These are phyloP conservation scores for Chloroclystis v-ata DNA, from an alignment of 2,888 invertebrate species.

Conservation along the genomic window DNA sequence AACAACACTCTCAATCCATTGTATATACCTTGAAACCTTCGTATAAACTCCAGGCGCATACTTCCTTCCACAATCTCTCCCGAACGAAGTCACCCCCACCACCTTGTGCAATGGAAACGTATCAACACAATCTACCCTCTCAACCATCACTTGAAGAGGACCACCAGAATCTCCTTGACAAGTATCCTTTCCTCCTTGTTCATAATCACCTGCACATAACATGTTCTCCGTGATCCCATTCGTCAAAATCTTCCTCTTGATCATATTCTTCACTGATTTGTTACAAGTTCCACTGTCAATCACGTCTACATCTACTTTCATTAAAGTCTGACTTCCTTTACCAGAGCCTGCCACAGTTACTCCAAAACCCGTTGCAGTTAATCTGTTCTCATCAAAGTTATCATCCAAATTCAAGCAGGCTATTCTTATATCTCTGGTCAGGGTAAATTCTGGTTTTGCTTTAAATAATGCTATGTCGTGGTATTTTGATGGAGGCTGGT, in stretches of 20 bases:
- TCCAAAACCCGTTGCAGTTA: slow-evolving; percentile 82
- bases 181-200: slow-evolving; percentile 65
- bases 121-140: slow-evolving; percentile 54
- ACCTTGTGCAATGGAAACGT: slow-evolving; percentile 65
- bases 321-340: slow-evolving; percentile 62
- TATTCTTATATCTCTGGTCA: slow-evolving; percentile 78
- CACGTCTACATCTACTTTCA: slow-evolving; percentile 68
- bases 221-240: slow-evolving; percentile 57
- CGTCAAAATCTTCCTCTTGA: slow-evolving; percentile 51
- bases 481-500: slow-evolving; percentile 73
- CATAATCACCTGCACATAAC: slow-evolving; percentile 69
- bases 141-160: slow-evolving; percentile 62
- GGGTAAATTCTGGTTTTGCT: slow-evolving; percentile 63
- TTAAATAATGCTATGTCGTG: slow-evolving; percentile 83
- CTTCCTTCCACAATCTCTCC: slow-evolving; percentile 71
- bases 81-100: slow-evolving; percentile 75
- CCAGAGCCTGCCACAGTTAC: slow-evolving; percentile 65
- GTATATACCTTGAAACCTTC: slow-evolving; percentile 61
- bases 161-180: slow-evolving; percentile 75
- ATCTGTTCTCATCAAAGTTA: slow-evolving; percentile 40
- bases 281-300: slow-evolving; percentile 55
- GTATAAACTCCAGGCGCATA: slow-evolving; percentile 76
- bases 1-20: slow-evolving; percentile 72
- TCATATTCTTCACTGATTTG: slow-evolving; percentile 57
- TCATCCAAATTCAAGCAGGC: slow-evolving; percentile 75